Evolutionary conservation across 2,797 vertebrate species (phyloP).

Genomic region (Malacoctenus gilli): DNA sequence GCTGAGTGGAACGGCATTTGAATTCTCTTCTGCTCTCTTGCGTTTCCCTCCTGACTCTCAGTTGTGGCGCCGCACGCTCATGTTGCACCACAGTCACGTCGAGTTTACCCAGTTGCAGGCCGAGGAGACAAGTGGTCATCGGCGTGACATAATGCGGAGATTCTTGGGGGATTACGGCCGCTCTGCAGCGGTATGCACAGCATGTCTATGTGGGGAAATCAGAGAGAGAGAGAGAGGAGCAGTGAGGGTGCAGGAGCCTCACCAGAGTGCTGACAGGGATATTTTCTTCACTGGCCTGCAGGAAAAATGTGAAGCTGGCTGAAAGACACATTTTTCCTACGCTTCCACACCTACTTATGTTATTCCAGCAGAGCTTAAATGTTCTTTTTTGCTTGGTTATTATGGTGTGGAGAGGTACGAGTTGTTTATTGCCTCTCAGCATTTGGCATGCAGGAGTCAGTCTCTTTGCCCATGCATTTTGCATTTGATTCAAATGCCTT

Average conservation of each 20-base stretch:
- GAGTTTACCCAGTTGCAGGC: constrained; percentile 18
- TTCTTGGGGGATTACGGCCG: constrained; percentile 58
- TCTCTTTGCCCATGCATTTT: no score
- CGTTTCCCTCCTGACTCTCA: neutral
- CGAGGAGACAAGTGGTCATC: constrained; percentile 17
- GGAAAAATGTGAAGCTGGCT: constrained; percentile 33
- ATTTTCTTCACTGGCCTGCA: constrained; percentile 29
- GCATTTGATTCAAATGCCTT: no score
- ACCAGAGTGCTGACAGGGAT: constrained; percentile 46
- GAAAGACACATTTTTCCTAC: constrained; percentile 6
- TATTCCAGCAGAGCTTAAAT: neutral
- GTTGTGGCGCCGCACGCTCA: neutral
- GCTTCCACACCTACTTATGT: neutral
- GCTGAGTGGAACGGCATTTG: constrained; percentile 1
- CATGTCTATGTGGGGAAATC: constrained; percentile 48
- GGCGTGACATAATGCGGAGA: constrained; percentile 46
- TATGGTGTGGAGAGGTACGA: neutral
- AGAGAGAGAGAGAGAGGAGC: neutral
- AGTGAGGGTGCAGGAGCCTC: constrained; percentile 8
- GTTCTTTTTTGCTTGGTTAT: neutral
- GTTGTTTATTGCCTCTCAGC: no score
- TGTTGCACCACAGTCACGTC: constrained; percentile 14
- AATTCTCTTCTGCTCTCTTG: constrained; percentile 1
- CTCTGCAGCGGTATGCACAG: constrained; percentile 57
- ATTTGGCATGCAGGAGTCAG: no score